These are phyloP conservation scores for Lithophane leautieri DNA, from an alignment of 2,888 invertebrate genomes.

Conservation along the genomic window DNA sequence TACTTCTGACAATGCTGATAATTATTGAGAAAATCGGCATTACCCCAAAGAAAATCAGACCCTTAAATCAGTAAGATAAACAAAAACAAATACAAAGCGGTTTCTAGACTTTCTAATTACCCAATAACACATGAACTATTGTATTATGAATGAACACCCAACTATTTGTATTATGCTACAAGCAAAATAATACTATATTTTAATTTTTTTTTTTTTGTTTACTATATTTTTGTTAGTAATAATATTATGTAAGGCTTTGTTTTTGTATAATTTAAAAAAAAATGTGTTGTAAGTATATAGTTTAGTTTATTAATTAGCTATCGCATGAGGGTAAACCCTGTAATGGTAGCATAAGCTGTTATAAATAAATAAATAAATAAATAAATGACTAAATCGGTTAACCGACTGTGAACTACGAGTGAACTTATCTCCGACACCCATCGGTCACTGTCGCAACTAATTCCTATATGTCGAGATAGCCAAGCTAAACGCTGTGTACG, in stretches of 20 bases:
- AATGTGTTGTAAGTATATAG: no score
- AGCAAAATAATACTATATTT: no score
- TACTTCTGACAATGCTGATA: background rate
- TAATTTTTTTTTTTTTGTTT: no score
- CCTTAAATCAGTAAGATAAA: background rate
- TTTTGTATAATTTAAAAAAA: no score
- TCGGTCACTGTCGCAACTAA: slow-evolving; percentile 67
- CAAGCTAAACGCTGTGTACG: slow-evolving; percentile 57
- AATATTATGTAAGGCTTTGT: no score
- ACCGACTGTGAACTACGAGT: slow-evolving; percentile 37
- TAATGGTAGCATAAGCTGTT: no score
- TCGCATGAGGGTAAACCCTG: no score
- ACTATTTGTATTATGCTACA: no score
- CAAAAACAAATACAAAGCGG: slow-evolving; percentile 4
- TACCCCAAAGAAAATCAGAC: background rate
- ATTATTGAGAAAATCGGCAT: background rate
- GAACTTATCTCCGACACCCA: slow-evolving; percentile 59
- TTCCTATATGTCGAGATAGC: slow-evolving; percentile 64
- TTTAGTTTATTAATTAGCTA: no score
- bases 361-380: no score
- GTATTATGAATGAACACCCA: no score
- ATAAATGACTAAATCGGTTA: slow-evolving; percentile 43
- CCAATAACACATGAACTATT: slow-evolving; percentile 53
- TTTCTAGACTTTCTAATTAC: slow-evolving; percentile 48
- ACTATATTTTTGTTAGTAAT: no score